These are phyloP conservation scores for Mugil cephalus DNA, from an alignment of 2,113 vertebrate genomes.

Conservation along the genomic window DNA sequence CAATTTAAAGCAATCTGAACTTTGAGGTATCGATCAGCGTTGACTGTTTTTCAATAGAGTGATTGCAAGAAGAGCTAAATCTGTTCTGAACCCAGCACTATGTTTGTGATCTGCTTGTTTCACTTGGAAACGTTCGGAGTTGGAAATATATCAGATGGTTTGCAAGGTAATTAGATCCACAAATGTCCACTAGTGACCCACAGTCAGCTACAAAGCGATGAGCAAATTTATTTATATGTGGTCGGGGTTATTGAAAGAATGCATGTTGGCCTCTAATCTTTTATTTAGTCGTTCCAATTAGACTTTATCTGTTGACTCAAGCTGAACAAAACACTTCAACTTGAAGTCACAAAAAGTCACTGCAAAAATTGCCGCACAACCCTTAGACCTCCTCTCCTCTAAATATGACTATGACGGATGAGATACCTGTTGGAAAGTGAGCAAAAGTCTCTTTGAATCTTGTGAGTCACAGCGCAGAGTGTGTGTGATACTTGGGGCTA, in stretches of 20 bases:
- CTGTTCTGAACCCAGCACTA: too few species aligned
- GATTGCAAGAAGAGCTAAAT: too few species aligned
- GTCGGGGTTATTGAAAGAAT: not conserved
- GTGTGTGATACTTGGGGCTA: constrained; percentile 44
- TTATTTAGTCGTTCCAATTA: not conserved
- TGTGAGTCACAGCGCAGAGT: constrained; percentile 44
- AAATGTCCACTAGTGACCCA: too few species aligned
- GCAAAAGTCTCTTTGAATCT: constrained; percentile 30
- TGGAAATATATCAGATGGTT: too few species aligned
- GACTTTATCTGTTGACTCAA: not conserved
- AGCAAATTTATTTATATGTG: too few species aligned
- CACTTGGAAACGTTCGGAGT: too few species aligned
- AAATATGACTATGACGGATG: constrained; percentile 14
- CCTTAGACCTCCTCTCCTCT: constrained; percentile 7
- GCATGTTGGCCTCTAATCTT: not conserved
- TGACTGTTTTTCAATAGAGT: too few species aligned
- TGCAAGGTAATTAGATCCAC: too few species aligned
- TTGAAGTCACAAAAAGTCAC: constrained; percentile 4
- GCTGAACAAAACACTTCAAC: not conserved
- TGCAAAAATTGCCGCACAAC: constrained; percentile 14
- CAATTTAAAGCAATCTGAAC: too few species aligned
- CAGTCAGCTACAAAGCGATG: too few species aligned
- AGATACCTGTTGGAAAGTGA: constrained; percentile 26
- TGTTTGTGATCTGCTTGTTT: too few species aligned
- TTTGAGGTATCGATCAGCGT: too few species aligned